These are phyloP conservation scores for Tinamus major DNA, from an alignment of 2,797 vertebrate genomes.

Conservation along the genomic window DNA sequence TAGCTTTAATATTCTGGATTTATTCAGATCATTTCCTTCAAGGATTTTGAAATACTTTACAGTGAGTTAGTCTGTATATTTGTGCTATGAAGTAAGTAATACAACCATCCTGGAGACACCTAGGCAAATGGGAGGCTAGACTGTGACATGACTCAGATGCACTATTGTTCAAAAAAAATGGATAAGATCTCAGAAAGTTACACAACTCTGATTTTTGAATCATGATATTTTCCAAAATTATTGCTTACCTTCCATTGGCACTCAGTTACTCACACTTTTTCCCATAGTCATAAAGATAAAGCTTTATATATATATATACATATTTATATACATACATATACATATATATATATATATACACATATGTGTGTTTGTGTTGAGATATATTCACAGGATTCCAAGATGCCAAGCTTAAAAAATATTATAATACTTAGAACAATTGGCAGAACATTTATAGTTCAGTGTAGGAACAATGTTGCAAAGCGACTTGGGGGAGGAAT, in stretches of 20 bases:
- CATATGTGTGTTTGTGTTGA: neutral
- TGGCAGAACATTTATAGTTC: neutral
- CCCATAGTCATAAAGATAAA: neutral
- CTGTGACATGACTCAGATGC: neutral
- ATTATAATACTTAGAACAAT: neutral
- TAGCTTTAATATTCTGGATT: neutral
- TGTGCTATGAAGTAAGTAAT: neutral
- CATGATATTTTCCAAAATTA: neutral
- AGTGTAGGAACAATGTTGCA: neutral
- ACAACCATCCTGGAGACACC: neutral
- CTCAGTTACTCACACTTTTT: neutral
- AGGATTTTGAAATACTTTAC: neutral
- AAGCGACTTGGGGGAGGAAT: neutral
- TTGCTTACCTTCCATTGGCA: neutral
- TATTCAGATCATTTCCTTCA: neutral
- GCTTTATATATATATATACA: neutral
- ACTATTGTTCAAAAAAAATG: neutral
- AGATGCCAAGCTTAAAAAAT: neutral
- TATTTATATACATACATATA: no score
- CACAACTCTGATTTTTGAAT: neutral
- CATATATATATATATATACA: no score
- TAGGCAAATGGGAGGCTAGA: neutral
- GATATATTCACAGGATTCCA: accelerated
- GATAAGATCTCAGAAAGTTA: neutral
- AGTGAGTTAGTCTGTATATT: neutral